Percentiles rank a stretch among this genome's conserved stretches.
Evolutionary conservation across 1,140 invertebrate genomes (phyloP).

Genomic region (Lerema accius): DNA sequence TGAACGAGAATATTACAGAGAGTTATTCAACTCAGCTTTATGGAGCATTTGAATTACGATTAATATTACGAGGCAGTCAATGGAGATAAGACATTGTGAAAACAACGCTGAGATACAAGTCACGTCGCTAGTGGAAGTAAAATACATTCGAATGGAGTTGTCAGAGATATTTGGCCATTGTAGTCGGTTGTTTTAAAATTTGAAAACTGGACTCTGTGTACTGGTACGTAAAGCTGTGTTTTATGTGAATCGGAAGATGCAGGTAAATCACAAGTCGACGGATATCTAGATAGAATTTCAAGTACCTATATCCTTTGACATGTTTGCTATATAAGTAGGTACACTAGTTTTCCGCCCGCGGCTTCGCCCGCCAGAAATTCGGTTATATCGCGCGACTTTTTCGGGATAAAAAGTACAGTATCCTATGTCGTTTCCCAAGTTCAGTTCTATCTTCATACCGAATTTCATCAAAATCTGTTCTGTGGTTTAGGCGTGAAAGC

Average conservation of each 20-base stretch:
- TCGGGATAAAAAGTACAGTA: too few relatives aligned
- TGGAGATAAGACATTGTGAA: slow-evolving; percentile 18
- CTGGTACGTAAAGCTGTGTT: not conserved
- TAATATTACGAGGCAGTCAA: slow-evolving; percentile 12
- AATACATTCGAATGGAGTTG: not conserved
- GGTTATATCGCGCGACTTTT: too few relatives aligned
- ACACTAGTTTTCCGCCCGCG: too few relatives aligned
- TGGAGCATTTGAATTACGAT: slow-evolving; percentile 4
- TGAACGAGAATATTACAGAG: slow-evolving; percentile 14
- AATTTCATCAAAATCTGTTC: too few relatives aligned
- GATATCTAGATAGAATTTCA: not conserved
- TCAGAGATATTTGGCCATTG: not conserved
- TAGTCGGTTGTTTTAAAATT: not conserved
- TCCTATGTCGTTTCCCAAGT: too few relatives aligned
- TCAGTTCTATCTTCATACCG: too few relatives aligned
- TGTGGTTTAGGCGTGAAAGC: too few relatives aligned
- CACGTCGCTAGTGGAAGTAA: not conserved
- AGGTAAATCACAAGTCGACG: not conserved
- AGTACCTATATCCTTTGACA: too few relatives aligned
- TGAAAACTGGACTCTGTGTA: not conserved
- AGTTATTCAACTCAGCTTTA: slow-evolving; percentile 8
- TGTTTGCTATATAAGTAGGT: too few relatives aligned
- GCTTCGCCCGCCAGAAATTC: too few relatives aligned
- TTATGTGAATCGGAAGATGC: not conserved
- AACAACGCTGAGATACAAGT: not conserved